Base-by-base conservation (phyloP, 2,888 invertebrate species). In the Troides aeacus region DNA sequence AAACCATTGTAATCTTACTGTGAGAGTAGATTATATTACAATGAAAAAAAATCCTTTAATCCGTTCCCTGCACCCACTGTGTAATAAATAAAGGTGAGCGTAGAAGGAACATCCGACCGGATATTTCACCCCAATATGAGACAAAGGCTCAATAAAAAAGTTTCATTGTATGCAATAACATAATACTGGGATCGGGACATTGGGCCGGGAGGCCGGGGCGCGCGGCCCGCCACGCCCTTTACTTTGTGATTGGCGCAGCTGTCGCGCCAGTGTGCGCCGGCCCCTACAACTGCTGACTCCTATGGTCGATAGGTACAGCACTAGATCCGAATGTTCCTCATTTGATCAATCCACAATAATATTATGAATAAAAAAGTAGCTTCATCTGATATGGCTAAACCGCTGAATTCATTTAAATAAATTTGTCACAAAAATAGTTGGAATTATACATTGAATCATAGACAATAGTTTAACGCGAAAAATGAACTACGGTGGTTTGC, bases 241-340 rank as follows among this genome's bases (percentile, higher is more conserved):
- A 85, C 85, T 91, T 92, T 91, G 92, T 92, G 92, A 92, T 92
- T 92, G 92, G 92, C 81, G 92, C 92, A 92, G 92, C 92, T 92
- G 92, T 90, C 88, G 81, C 81, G 80, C 74, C 81, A 79, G 83
- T 86, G 82, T 84, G 81, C 77, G 78, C 81, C 77, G 77, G 80
- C 81, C 85, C 84, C 84, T 83, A 84, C 73, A 77, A 78, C 76
- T 77, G 73, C 75, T 76, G 73, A 77, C 79, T 78, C 77, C 76
- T 76, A 77, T 60, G 58, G 60, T 39, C 60, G 18, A 23, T 17
- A 53, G 23, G 42, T 42, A 18, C 23, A 39, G 61, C 10, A 61
- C 18, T 39, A 18, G 24, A 23, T 58, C 5, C 4, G 15, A 61
- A 5, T 4, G 21, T 42, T 42, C 10, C 23, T 61, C 42, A 39